phyloP scores from a whole-genome alignment of 2,797 vertebrate genomes.

The Scyliorhinus canicula region DNA sequence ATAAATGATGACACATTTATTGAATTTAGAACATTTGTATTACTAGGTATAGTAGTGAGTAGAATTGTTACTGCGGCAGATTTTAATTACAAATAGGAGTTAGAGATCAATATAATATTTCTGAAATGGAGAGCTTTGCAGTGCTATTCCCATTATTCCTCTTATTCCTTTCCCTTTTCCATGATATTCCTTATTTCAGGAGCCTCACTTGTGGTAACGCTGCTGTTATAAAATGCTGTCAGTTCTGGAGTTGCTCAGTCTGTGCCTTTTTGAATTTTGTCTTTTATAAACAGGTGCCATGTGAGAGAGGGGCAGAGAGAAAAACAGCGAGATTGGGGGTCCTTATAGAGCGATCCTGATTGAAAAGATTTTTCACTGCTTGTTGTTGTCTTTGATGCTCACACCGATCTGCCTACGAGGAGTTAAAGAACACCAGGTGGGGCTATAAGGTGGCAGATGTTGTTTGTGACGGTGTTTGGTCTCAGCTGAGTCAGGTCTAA shows the following conservation, averaged over 20 bases:
- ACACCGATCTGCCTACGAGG: not conserved
- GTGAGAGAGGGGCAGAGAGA: too few relatives aligned
- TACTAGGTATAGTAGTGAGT: not conserved
- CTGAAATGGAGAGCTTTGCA: not conserved
- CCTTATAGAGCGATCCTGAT: not conserved
- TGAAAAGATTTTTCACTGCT: not conserved
- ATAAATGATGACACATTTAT: not conserved
- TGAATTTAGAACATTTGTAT: not conserved
- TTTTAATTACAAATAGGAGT: not conserved
- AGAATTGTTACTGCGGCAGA: not conserved
- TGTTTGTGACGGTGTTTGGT: slow-evolving; percentile 65
- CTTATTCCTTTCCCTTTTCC: not conserved
- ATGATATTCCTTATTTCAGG: not conserved
- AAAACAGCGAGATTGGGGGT: not conserved
- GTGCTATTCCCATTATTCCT: not conserved
- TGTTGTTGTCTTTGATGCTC: not conserved
- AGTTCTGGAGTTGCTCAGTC: not conserved
- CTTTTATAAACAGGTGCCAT: not conserved
- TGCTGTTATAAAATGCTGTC: not conserved
- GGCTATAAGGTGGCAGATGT: slow-evolving; percentile 70
- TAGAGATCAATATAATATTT: not conserved
- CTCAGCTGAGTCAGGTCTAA: slow-evolving; percentile 70
- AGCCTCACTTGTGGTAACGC: not conserved
- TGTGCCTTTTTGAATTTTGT: not conserved
- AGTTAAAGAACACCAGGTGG: not conserved